Conservation (phyloP, 2,797 vertebrate species). For the Mionectes olivaceus region DNA sequence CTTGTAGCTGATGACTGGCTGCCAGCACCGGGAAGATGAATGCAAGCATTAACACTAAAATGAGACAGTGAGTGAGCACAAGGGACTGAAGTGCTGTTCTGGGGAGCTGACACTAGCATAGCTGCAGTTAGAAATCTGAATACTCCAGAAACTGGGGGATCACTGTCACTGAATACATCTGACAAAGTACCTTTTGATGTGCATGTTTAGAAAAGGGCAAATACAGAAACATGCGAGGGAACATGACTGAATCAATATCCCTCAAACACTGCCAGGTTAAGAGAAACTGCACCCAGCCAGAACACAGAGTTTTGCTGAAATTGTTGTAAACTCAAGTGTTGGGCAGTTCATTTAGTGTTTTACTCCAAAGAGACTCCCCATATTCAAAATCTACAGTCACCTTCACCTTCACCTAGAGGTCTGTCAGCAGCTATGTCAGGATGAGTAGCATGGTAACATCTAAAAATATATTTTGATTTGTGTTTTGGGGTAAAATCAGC, state of each 20-base stretch:
- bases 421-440: neutral
- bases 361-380: neutral
- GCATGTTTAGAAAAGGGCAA: neutral
- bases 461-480: neutral
- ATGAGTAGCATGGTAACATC: neutral
- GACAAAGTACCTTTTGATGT: neutral
- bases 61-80: neutral
- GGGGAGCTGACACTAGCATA: neutral
- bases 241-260: neutral
- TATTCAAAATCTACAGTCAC: accelerated
- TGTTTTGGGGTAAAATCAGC: neutral
- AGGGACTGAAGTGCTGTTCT: neutral
- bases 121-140: neutral
- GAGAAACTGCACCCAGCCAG: neutral
- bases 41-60: neutral
- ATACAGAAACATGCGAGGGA: neutral
- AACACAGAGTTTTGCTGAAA: neutral
- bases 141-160: neutral
- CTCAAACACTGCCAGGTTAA: neutral
- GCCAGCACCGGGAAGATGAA: neutral
- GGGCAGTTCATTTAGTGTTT: neutral
- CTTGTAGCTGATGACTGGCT: neutral
- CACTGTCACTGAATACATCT: neutral
- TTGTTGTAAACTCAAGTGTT: neutral
- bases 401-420: neutral